Base-by-base conservation (phyloP, 30 jellyfish, hydroid and myxozoan species). In the Sanderia malayensis region DNA sequence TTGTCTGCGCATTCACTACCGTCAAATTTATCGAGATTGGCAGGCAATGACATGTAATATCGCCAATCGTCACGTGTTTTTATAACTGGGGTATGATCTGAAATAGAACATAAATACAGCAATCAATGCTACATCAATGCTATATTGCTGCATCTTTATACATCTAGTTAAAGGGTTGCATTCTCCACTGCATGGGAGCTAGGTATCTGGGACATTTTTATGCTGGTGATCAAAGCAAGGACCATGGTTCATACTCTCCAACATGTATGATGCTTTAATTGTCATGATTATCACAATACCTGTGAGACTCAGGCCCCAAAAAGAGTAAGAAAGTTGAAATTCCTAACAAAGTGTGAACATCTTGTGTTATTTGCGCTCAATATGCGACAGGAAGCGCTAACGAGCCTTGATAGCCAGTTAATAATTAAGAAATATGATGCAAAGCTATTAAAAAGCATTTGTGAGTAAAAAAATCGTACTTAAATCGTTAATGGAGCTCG, bases 401-500 rank as follows among this genome's bases (percentile, higher is more conserved):
- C n/a, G n/a, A n/a, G n/a, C n/a, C n/a, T n/a, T n/a, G n/a, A n/a
- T n/a, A n/a, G n/a, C n/a, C n/a, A n/a, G n/a, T n/a, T n/a, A n/a
- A n/a, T n/a, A n/a, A n/a, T n/a, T n/a, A n/a, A n/a, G n/a, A n/a
- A 11, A 61, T 9, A 66, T 10, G 32, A 4, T 7, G 8, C 67
- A 2, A 6, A 10, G 17, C 8, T 4, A 9, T 25, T 28, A 18
- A 70, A 66, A 66, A 3, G 11, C 67, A 13, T 61, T 28, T 61
- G 10, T 22, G 46, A 1, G 49, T 18, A 17, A 3, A 31, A 47
- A 11, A n/a, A 19, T 22, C 98, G 77, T 80, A 92, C 98, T 81
- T 19, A 79, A 59, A 53, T 92, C 98, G 60, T 73, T 92, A 17
- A 92, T 73, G 0, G 98, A 92, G 59, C 98, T 85, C 25, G 96